A percentile compares a stretch with the other conserved stretches of the same genome.
Conservation (phyloP, 2,113 vertebrate species). For the Rattus norvegicus region DNA sequence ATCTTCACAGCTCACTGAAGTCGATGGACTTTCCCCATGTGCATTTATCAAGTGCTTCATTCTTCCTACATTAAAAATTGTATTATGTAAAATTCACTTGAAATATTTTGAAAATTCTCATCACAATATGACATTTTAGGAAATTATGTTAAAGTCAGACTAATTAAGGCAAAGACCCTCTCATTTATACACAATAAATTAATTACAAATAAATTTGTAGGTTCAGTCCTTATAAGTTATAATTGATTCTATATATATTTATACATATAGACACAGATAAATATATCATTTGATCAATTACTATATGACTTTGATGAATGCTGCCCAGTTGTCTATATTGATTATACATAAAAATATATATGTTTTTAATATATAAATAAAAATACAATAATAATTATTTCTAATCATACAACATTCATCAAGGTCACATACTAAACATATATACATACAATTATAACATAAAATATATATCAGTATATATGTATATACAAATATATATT, state of each 20-base stretch:
- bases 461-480: not conserved
- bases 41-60: not conserved
- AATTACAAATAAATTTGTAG: not conserved
- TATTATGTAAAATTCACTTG: not conserved
- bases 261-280: not conserved
- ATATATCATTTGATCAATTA: not conserved
- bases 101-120: slow-evolving; percentile 30
- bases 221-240: not conserved
- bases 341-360: not conserved
- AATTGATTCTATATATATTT: not conserved
- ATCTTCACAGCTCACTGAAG: not conserved
- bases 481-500: not conserved
- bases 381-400: not conserved
- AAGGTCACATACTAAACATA: not conserved
- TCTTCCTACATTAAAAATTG: not conserved
- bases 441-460: not conserved
- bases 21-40: not conserved
- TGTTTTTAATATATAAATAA: not conserved
- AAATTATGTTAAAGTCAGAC: not conserved
- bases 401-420: not conserved
- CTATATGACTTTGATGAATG: not conserved
- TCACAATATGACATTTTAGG: not conserved
- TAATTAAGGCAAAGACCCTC: not conserved
- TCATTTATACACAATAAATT: not conserved
- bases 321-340: not conserved